Evolutionary conservation across 2,113 vertebrate genomes (phyloP).

Genomic region (Muntiacus reevesi): DNA sequence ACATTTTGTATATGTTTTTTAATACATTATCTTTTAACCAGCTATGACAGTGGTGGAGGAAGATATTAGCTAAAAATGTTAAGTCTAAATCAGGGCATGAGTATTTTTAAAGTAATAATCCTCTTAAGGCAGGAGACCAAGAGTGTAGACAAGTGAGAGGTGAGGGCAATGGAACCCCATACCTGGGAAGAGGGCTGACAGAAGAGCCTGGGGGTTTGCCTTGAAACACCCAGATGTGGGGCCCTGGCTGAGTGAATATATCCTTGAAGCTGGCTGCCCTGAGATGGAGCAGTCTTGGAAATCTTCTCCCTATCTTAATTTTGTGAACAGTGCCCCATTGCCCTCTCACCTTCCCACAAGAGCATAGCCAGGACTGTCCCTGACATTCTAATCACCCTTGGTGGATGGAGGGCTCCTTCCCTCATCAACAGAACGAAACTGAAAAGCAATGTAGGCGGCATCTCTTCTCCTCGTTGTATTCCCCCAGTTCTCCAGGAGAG

Average conservation of each 20-base stretch:
- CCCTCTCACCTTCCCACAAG: neutral
- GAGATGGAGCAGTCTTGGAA: neutral
- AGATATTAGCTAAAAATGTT: neutral
- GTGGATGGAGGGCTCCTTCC: neutral
- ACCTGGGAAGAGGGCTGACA: neutral
- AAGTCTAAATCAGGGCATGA: neutral
- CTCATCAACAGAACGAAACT: neutral
- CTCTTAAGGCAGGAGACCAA: neutral
- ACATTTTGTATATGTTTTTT: neutral
- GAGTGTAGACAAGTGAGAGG: neutral
- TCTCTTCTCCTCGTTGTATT: neutral
- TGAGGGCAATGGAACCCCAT: neutral
- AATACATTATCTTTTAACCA: neutral
- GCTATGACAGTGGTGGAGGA: neutral
- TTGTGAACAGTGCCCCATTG: neutral
- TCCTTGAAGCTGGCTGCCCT: neutral
- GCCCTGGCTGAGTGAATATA: neutral
- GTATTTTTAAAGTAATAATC: neutral
- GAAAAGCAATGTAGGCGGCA: rapidly evolving
- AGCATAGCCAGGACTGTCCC: neutral
- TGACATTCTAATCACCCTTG: neutral
- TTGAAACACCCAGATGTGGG: neutral
- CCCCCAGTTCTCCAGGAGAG: neutral
- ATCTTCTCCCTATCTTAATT: neutral
- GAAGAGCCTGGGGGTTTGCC: neutral